Evolutionary conservation across 1,140 invertebrate genomes (phyloP).

Genomic region (Procambarus clarkii): DNA sequence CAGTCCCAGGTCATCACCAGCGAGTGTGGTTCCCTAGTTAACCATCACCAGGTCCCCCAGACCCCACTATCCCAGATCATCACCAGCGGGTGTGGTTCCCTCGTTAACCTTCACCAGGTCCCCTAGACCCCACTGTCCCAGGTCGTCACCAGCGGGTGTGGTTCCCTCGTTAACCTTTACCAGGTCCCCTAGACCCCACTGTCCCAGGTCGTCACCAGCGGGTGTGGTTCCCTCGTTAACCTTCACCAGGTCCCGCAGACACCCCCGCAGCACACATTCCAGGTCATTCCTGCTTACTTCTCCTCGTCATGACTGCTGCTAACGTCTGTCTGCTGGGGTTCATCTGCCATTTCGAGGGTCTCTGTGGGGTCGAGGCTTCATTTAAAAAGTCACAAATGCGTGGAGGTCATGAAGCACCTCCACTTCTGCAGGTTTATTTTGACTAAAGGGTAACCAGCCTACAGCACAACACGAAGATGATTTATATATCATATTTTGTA

Average conservation of each 20-base stretch:
- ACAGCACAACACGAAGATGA: not conserved
- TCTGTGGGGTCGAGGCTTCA: constrained; percentile 44
- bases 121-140: no score
- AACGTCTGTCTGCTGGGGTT: constrained; percentile 38
- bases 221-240: not conserved
- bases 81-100: no score
- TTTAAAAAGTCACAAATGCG: constrained; percentile 24
- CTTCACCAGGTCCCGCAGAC: not conserved
- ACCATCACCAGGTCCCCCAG: no score
- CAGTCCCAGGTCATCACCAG: no score
- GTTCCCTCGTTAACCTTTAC: no score
- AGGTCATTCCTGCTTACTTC: constrained; percentile 25
- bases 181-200: no score
- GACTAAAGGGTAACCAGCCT: constrained; percentile 19
- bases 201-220: no score
- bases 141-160: no score
- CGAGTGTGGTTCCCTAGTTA: no score
- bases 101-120: no score
- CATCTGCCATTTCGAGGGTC: constrained; percentile 50
- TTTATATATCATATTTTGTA: not conserved
- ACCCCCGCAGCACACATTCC: no score
- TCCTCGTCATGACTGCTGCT: constrained; percentile 38
- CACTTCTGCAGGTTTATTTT: constrained; percentile 21
- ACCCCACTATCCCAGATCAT: no score
- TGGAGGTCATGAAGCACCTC: not conserved